A percentile compares a stretch with the other conserved stretches of the same genome.
Evolutionary conservation across 2,797 vertebrate genomes (phyloP).

Genomic region (Betta splendens): DNA sequence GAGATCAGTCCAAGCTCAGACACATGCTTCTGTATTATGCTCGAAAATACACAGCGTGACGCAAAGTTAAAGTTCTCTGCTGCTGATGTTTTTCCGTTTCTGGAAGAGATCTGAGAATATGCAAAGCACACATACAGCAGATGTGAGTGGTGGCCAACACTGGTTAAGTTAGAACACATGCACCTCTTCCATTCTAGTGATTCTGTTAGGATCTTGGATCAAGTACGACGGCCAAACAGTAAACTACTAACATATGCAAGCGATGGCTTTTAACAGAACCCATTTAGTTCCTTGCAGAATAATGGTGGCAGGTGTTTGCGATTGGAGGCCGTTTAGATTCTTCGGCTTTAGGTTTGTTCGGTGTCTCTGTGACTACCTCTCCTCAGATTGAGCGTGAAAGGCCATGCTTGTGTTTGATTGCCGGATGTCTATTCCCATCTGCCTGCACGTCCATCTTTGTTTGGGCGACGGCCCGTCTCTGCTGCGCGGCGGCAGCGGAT

Average conservation of each 20-base stretch:
- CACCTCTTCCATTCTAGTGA: constrained; percentile 29
- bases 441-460: constrained; percentile 64
- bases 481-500: background rate
- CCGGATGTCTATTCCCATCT: constrained; percentile 65
- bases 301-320: constrained; percentile 12
- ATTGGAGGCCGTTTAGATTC: constrained; percentile 9
- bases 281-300: constrained; percentile 21
- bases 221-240: constrained; percentile 19
- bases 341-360: constrained; percentile 43
- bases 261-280: constrained; percentile 43
- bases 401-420: constrained; percentile 64
- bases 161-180: constrained; percentile 23
- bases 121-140: constrained; percentile 16
- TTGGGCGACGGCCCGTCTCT: constrained; percentile 51
- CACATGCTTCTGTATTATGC: constrained; percentile 33
- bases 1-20: constrained; percentile 40
- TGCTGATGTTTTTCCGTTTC: constrained; percentile 18
- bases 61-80: constrained; percentile 28
- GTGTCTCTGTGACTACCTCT: constrained; percentile 48
- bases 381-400: constrained; percentile 65
- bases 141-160: constrained; percentile 13
- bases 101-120: constrained; percentile 36
- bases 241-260: constrained; percentile 26
- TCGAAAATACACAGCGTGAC: constrained; percentile 42
- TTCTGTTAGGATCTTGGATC: constrained; percentile 22